Base-by-base conservation (phyloP, 2,888 invertebrate genomes). In the Chloromyia formosa region DNA sequence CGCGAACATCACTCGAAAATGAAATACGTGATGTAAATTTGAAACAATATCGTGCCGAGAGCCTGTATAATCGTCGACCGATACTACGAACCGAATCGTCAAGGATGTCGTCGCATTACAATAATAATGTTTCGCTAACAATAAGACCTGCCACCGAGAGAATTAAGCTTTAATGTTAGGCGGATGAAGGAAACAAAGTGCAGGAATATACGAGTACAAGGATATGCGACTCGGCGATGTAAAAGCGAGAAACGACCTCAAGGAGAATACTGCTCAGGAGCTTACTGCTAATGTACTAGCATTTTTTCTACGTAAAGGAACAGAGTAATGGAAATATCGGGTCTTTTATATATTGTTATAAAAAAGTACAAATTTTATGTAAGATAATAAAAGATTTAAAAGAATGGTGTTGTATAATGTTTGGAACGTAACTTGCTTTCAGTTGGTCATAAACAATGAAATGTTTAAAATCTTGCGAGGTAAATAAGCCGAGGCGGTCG, bases 1-100 rank as follows among this genome's bases (percentile, higher is more conserved):
- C 74, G 1, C 45, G 71, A 16, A 35, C 62, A 49, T 69, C 74
- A 16, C 42, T 75, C 49, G 69, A 75, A 18, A 68, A 75, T 14
- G 74, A 75, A 9, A 27, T 75, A 12, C 69, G 71, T 16, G 74
- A 75, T 62, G 71, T 75, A 1, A 75, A 75, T 54, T 68, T 75
- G 27, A 75, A 75, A 54, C 74, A 71, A 69, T 75, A 75, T 42
- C 60, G 71, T 1, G 27, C 68, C 1, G 74, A 74, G 40, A 68
- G 74, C 16, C 58, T 53, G 12, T 74, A 60, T 16, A 68, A 58
- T 20, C 74, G 74, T 7, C 58, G 61, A 16, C 69, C 45, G 20
- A 75, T 75, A 27, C 14, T 75, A 40, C 49, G 74, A 12, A 61
- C 69, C 2, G 62, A 75, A 53, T 75, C 74, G 18, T 61, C 71